A percentile compares a stretch with the other conserved stretches of the same genome.
Conservation (phyloP, 2,888 invertebrate species). For the Choreutis nemorana region DNA sequence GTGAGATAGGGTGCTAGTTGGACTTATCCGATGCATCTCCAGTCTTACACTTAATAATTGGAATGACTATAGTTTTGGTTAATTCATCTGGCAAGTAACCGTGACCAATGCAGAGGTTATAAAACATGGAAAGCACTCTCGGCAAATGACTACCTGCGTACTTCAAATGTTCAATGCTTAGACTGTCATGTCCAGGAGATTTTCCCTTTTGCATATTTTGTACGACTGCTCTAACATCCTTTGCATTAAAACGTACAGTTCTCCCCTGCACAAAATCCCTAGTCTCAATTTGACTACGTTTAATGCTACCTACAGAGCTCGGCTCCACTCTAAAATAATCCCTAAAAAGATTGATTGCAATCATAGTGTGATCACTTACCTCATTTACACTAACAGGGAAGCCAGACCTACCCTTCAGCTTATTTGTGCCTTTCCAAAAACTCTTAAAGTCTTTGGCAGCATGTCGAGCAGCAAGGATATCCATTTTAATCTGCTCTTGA, state of each 20-base stretch:
- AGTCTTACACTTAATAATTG: not conserved
- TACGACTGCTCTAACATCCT: not conserved
- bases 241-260: not conserved
- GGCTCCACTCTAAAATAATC: not conserved
- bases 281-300: not conserved
- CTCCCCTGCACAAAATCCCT: not conserved
- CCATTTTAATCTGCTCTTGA: conserved; percentile 11
- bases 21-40: not conserved
- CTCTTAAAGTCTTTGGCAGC: conserved; percentile 6
- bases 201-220: not conserved
- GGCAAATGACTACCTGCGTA: not conserved
- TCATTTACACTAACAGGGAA: not conserved
- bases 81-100: not conserved
- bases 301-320: not conserved
- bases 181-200: not conserved
- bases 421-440: conserved; percentile 11
- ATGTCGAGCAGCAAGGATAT: conserved; percentile 8
- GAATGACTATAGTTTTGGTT: not conserved
- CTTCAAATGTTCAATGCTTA: not conserved
- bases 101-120: not conserved
- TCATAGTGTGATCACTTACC: not conserved
- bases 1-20: not conserved
- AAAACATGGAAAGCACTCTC: not conserved
- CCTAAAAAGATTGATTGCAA: not conserved
- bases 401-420: conserved; percentile 1